Percentiles rank a stretch among this genome's conserved stretches.
Evolutionary conservation across 2,888 invertebrate genomes (phyloP).

Genomic region (Drosophila longiperda): DNA sequence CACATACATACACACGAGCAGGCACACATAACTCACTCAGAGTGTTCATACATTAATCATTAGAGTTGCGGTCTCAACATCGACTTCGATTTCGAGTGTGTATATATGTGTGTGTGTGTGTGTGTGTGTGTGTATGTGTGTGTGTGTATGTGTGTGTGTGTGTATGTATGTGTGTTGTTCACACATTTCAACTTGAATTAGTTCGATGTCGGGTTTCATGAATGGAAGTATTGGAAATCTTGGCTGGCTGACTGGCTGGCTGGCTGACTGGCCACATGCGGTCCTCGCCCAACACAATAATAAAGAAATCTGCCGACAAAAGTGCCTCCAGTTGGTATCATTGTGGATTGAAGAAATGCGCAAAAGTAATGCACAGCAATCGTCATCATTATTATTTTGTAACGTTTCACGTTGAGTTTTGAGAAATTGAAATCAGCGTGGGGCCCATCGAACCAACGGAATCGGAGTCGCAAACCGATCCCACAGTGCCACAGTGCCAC

Average conservation of each 20-base stretch:
- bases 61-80: conserved; percentile 49
- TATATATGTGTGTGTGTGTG: conserved; percentile 38
- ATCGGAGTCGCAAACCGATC: background rate
- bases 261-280: conserved; percentile 56
- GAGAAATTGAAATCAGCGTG: conserved; percentile 79
- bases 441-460: conserved; percentile 26
- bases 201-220: conserved; percentile 63
- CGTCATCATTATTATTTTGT: conserved; percentile 78
- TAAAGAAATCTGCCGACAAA: conserved; percentile 76
- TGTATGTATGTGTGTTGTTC: conserved; percentile 58
- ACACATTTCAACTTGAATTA: conserved; percentile 78
- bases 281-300: conserved; percentile 62
- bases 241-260: background rate
- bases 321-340: conserved; percentile 48
- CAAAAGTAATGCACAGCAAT: conserved; percentile 67
- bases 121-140: conserved; percentile 31
- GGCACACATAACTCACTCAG: conserved; percentile 51
- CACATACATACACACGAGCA: background rate
- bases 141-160: background rate
- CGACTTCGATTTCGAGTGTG: conserved; percentile 1
- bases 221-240: conserved; percentile 44
- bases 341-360: conserved; percentile 70
- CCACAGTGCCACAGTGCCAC: conserved; percentile 1
- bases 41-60: conserved; percentile 77
- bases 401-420: conserved; percentile 74